Evolutionary conservation across 2,797 vertebrate species (phyloP).

Genomic region (Rhabdomys pumilio): DNA sequence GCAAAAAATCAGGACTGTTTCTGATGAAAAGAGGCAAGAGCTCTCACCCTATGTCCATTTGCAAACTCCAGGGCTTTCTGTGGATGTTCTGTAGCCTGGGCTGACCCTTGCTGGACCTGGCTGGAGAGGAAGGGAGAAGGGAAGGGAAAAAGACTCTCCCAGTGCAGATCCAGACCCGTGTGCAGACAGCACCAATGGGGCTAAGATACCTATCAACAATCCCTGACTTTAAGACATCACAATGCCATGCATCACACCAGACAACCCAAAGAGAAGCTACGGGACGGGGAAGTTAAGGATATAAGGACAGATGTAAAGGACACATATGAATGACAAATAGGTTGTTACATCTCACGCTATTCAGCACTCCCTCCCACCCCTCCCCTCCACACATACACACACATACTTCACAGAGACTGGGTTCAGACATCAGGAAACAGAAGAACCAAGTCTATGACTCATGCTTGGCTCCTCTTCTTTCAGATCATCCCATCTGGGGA

Average conservation of each 20-base stretch:
- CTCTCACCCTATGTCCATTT: constrained; percentile 24
- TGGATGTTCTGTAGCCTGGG: constrained; percentile 54
- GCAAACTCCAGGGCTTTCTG: constrained; percentile 43
- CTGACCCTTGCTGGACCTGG: constrained; percentile 34
- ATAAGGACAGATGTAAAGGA: constrained; percentile 7
- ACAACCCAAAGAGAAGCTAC: background rate
- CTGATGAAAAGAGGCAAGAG: constrained; percentile 6
- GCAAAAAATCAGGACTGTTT: background rate
- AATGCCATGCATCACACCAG: background rate
- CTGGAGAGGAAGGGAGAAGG: constrained; percentile 60
- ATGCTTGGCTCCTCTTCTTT: constrained; percentile 54
- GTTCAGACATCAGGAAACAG: background rate
- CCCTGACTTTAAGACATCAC: constrained; percentile 39
- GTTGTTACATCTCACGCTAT: background rate
- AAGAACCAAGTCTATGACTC: constrained; percentile 23
- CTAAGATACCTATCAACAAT: background rate
- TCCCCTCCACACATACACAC: background rate
- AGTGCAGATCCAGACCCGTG: constrained; percentile 5
- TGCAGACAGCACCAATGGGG: background rate
- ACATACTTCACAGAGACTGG: background rate
- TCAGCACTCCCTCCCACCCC: background rate
- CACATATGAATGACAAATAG: background rate
- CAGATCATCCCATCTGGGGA: constrained; percentile 15
- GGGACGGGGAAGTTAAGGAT: background rate
- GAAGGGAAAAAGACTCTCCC: background rate